Percentiles rank a stretch among this genome's conserved stretches.
Conservation (phyloP, 2,797 vertebrate genomes). For the Sorex maritimensis region DNA sequence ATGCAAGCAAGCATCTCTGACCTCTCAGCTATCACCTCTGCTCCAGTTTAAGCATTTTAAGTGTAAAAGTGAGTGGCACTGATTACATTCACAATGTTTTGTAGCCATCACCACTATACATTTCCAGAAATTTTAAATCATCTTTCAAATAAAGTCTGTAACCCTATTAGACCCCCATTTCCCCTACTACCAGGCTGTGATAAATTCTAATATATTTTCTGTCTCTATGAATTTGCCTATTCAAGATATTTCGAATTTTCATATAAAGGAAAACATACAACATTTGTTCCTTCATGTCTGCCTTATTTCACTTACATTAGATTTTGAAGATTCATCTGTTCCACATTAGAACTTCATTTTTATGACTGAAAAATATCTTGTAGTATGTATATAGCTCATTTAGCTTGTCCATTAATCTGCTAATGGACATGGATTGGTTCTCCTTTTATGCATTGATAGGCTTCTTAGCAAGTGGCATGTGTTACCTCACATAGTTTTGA, state of each 20-base stretch:
- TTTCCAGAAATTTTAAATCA: conserved; percentile 5
- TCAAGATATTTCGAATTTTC: conserved; percentile 8
- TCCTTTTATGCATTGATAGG: background rate
- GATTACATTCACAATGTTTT: background rate
- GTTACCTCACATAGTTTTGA: background rate
- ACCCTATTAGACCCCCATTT: background rate
- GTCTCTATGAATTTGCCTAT: background rate
- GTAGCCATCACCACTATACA: background rate
- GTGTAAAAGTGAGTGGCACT: background rate
- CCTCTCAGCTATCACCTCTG: too few species aligned
- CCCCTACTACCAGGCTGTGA: background rate
- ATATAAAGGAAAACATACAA: background rate
- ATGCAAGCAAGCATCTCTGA: too few species aligned
- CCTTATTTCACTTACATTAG: too few species aligned
- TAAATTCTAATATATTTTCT: background rate
- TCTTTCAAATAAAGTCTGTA: background rate
- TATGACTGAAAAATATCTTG: too few species aligned
- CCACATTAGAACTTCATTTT: too few species aligned
- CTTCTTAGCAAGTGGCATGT: background rate
- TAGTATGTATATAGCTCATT: too few species aligned
- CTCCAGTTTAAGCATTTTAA: conserved; percentile 17
- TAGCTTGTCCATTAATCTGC: too few species aligned
- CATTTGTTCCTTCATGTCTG: too few species aligned
- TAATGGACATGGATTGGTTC: background rate
- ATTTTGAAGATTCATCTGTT: too few species aligned